Evolutionary conservation across 2,113 vertebrate species (phyloP).

Genomic region (Crotalus tigris): DNA sequence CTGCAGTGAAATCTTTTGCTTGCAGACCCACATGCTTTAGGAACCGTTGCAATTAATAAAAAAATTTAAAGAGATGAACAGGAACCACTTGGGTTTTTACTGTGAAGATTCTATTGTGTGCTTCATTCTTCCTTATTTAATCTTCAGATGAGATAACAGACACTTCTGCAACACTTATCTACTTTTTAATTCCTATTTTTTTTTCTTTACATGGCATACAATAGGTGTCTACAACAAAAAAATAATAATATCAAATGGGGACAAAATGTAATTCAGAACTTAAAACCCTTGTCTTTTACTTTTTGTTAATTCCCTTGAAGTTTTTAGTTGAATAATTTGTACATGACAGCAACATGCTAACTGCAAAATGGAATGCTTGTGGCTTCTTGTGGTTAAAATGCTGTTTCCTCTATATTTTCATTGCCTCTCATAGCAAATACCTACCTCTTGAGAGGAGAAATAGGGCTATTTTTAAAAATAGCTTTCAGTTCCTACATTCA

Average conservation of each 20-base stretch:
- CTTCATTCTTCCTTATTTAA: background rate
- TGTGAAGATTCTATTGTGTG: background rate
- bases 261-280: slow-evolving; percentile 31
- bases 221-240: slow-evolving; percentile 9
- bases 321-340: background rate
- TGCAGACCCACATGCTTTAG: slow-evolving; percentile 1
- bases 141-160: background rate
- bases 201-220: background rate
- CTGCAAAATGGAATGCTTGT: background rate
- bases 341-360: background rate
- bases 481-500: background rate
- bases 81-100: slow-evolving; percentile 25
- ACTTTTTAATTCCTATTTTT: background rate
- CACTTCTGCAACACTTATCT: background rate
- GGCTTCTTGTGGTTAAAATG: background rate
- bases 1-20: background rate
- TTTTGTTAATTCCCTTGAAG: background rate
- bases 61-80: slow-evolving; percentile 1
- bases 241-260: slow-evolving; percentile 33
- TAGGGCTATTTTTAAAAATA: background rate
- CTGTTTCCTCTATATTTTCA: background rate
- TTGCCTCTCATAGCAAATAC: background rate
- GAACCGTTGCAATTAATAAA: slow-evolving; percentile 37
- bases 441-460: background rate
- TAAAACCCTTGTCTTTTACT: background rate